Conservation (phyloP, 2,888 invertebrate species). For the Drosophila anomelani region DNA sequence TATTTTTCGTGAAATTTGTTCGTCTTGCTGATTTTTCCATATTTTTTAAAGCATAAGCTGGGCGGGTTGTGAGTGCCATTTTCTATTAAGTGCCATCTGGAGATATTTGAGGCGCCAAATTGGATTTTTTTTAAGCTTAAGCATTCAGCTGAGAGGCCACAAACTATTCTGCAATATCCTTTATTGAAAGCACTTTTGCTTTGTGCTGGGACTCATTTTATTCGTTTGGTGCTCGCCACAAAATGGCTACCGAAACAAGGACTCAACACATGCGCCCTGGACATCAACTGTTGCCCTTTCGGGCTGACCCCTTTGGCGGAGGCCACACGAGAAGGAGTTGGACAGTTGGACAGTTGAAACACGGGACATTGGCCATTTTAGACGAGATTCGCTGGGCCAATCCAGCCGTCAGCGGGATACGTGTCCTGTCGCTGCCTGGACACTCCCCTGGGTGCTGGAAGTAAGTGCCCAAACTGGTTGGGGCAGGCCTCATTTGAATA, state of each 20-base stretch:
- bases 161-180: not conserved
- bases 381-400: constrained; percentile 57
- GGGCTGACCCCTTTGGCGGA: constrained; percentile 64
- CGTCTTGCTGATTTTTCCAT: not conserved
- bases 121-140: not conserved
- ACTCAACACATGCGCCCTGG: constrained; percentile 61
- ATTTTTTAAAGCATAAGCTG: not conserved
- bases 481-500: constrained; percentile 75
- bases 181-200: constrained; percentile 2
- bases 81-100: constrained; percentile 3
- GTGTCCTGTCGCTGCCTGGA: constrained; percentile 40
- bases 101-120: constrained; percentile 3
- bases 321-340: constrained; percentile 38
- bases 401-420: constrained; percentile 42
- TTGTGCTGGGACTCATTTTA: constrained; percentile 24
- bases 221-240: constrained; percentile 49
- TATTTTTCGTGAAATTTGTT: not conserved
- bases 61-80: not conserved
- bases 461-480: constrained; percentile 56
- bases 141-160: not conserved
- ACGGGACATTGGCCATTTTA: constrained; percentile 67
- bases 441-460: constrained; percentile 58
- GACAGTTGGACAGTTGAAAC: constrained; percentile 20
- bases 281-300: constrained; percentile 56
- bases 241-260: constrained; percentile 57